phyloP scores from a whole-genome alignment of 2,888 invertebrate genomes.

The Xanthia icteritia region DNA sequence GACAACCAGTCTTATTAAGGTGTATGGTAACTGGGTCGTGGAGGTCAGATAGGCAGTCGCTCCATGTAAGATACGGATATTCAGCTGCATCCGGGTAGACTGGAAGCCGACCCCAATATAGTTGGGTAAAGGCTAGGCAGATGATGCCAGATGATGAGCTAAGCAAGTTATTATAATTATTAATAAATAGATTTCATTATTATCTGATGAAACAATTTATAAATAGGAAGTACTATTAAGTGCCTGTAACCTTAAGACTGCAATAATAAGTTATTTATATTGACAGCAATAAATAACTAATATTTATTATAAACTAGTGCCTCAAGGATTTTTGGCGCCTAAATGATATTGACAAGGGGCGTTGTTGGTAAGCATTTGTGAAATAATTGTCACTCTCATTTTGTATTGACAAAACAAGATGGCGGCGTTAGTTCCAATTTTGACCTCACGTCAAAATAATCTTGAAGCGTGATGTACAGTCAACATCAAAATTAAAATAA shows the following conservation, averaged over 20 bases:
- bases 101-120: neutral
- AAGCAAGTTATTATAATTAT: neutral
- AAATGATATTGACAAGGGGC: neutral
- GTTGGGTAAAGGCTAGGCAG: neutral
- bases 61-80: neutral
- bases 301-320: neutral
- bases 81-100: neutral
- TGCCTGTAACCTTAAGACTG: neutral
- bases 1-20: neutral
- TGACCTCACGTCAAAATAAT: neutral
- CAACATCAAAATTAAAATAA: neutral
- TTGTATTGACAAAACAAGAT: neutral
- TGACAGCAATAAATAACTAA: neutral
- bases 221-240: conserved; percentile 8
- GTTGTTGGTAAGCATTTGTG: too few species aligned
- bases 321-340: neutral
- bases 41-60: neutral
- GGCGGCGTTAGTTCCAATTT: neutral
- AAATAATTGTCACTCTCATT: too few species aligned
- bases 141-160: neutral
- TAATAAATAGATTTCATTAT: neutral
- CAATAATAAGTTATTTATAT: neutral
- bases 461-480: neutral
- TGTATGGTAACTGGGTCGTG: neutral
- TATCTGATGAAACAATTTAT: neutral